Evolutionary conservation across 2,797 vertebrate genomes (phyloP).

Genomic region (Loriculus beryllinus): DNA sequence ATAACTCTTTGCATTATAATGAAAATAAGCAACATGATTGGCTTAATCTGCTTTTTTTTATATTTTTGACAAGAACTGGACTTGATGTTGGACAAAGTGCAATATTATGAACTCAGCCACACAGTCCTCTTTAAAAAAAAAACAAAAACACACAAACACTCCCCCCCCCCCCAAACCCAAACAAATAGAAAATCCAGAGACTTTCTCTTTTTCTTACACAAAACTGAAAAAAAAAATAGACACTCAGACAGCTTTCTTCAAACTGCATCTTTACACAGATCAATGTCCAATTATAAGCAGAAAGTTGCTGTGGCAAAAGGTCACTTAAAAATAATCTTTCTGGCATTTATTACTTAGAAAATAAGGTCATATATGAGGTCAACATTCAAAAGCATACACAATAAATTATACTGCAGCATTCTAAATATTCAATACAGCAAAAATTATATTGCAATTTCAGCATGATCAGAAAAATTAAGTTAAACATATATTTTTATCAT

Average conservation of each 20-base stretch:
- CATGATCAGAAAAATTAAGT: conserved; percentile 70
- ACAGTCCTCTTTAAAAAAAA: background rate
- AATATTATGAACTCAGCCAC: background rate
- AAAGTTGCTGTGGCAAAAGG: conserved; percentile 50
- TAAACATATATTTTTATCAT: conserved; percentile 37
- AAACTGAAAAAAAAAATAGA: background rate
- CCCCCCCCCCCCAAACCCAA: fast-evolving
- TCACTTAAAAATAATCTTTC: conserved; percentile 52
- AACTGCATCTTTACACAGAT: conserved; percentile 49
- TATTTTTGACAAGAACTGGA: background rate
- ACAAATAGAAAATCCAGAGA: background rate
- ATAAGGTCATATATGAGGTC: conserved; percentile 70
- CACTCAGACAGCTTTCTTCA: background rate
- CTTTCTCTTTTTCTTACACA: background rate
- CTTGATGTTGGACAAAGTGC: background rate
- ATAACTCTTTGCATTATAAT: background rate
- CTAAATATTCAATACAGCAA: conserved; percentile 41
- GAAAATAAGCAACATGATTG: background rate
- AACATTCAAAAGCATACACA: conserved; percentile 69
- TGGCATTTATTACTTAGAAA: conserved; percentile 66
- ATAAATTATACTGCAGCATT: conserved; percentile 70
- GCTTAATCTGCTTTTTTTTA: background rate
- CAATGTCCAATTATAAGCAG: conserved; percentile 69
- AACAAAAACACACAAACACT: background rate
- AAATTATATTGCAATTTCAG: conserved; percentile 48